These are phyloP conservation scores for Euproctis similis DNA, from an alignment of 2,888 invertebrate genomes.

Conservation along the genomic window DNA sequence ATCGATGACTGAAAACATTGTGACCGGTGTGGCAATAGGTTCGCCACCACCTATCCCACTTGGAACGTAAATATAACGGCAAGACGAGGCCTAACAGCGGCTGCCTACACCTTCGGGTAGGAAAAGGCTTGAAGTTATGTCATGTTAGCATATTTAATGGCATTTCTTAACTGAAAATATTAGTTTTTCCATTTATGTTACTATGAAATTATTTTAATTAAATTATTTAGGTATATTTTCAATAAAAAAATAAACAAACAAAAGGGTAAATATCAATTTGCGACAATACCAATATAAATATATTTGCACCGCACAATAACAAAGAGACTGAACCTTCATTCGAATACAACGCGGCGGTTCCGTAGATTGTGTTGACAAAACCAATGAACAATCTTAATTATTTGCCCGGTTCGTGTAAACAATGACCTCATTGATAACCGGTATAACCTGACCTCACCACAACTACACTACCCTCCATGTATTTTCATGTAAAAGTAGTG, in stretches of 20 bases:
- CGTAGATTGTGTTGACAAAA: constrained; percentile 65
- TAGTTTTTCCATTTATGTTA: no score
- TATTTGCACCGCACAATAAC: constrained; percentile 38
- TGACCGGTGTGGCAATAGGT: no score
- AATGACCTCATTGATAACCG: constrained; percentile 52
- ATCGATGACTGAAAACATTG: no score
- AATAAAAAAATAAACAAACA: constrained; percentile 13
- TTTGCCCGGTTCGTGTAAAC: constrained; percentile 66
- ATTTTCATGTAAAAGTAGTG: constrained; percentile 5
- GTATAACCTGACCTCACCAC: constrained; percentile 27
- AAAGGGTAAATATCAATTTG: constrained; percentile 26
- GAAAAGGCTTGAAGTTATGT: no score
- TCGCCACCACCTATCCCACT: no score
- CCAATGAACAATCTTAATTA: constrained; percentile 74
- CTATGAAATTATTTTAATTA: no score
- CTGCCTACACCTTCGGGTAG: no score
- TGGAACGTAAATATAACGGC: no score
- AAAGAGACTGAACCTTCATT: constrained; percentile 55
- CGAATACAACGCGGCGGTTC: constrained; percentile 38
- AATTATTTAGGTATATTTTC: no score
- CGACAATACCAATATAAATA: constrained; percentile 41
- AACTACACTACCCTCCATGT: constrained; percentile 7
- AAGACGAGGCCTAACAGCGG: no score
- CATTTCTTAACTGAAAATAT: no score
- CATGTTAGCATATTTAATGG: no score